A percentile compares a stretch with the other conserved stretches of the same genome.
phyloP scores from a whole-genome alignment of 2,888 invertebrate genomes.

The Ferdinandea cuprea region DNA sequence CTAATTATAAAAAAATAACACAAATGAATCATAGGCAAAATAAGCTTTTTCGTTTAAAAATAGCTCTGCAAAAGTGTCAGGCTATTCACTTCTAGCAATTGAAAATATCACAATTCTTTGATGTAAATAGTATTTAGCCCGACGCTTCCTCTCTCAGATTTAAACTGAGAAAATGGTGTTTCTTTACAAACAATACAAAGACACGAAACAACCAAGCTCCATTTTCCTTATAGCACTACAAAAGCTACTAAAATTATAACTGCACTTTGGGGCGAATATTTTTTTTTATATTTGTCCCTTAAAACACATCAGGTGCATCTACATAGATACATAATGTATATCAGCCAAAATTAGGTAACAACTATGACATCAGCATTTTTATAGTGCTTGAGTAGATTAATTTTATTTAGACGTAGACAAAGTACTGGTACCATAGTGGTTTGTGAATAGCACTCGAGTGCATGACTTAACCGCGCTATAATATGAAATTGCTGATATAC shows the following conservation, averaged over 20 bases:
- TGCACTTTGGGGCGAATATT: not conserved
- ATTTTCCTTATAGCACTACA: too few relatives aligned
- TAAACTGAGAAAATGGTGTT: conserved; percentile 18
- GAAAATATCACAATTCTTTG: conserved; percentile 58
- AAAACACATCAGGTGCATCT: conserved; percentile 9
- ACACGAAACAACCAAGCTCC: conserved; percentile 14
- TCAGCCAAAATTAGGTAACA: conserved; percentile 34
- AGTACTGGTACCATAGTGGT: conserved; percentile 27
- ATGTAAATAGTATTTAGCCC: conserved; percentile 34
- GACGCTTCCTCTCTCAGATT: not conserved
- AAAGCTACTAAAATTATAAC: not conserved
- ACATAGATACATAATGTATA: not conserved
- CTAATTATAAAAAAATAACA: conserved; percentile 16
- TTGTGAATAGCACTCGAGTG: conserved; percentile 24
- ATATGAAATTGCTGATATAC: conserved; percentile 52
- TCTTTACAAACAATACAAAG: not conserved
- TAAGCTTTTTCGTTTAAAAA: conserved; percentile 65
- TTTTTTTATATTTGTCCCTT: conserved; percentile 31
- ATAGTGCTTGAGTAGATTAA: conserved; percentile 5
- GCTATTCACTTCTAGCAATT: conserved; percentile 58
- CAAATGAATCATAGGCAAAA: conserved; percentile 59
- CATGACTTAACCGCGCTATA: conserved; percentile 28
- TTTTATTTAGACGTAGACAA: conserved; percentile 21
- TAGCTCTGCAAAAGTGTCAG: conserved; percentile 62
- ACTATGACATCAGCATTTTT: conserved; percentile 54